Evolutionary conservation across 2,888 invertebrate species (phyloP), one percentile per base, ranked within the genome.

Genomic region (Malthinus flaveolus): DNA sequence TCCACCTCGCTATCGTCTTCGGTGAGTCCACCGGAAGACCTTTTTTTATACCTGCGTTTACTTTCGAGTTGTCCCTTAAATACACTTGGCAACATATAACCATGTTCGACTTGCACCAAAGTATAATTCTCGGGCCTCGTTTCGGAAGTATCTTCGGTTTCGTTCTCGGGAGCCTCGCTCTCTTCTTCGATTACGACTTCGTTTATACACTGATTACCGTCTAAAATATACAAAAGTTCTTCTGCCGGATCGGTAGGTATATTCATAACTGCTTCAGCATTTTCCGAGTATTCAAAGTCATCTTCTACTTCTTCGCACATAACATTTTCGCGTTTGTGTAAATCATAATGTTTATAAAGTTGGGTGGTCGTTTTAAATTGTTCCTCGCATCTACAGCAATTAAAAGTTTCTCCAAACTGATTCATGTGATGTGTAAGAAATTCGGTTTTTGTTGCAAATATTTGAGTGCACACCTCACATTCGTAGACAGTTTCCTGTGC

Each of bases 91-190:
- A 77, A 70, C 57, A 77, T 75, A 53, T 78, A 78, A 1, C 78
- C 78, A 61, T 78, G 78, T 57, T 78, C 78, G 4, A 76, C 66
- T 53, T 73, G 74, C 1, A 78, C 75, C 4, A 76, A 69, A 7
- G 72, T 68, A 4, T 68, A 66, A 59, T 69, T 67, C 31, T 71
- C 69, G 0, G 51, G 50, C 47, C 53, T 57, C 9, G 47, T 36
- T 15, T 15, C 53, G 0, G 51, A 46, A 7, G 36, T 49, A 15
- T 42, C 39, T 44, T 63, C 56, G 7, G 49, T 44, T 32, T 54
- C 56, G 4, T 15, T 34, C 9, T 56, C 56, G 15, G 49, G 53
- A 7, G 44, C 44, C 9, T 67, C 70, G 9, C 67, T 66, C 35
- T 73, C 71, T 47, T 73, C 75, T 50, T 75, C 75, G 12, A 77